Evolutionary conservation across 2,888 invertebrate species (phyloP).

Genomic region (Pseudococcus jackbeardsleyi): DNA sequence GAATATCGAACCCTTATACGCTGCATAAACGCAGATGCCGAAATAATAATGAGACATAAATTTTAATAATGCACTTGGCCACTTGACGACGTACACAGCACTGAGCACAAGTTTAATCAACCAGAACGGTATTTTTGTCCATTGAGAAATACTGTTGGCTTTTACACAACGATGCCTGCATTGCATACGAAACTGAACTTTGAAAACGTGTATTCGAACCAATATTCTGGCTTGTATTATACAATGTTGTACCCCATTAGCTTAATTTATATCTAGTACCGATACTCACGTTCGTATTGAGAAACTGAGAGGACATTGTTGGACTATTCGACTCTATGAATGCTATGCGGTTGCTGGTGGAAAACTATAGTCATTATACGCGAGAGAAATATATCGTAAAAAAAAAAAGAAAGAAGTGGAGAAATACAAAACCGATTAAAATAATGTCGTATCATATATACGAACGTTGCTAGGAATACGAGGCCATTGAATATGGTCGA

Average conservation of each 20-base stretch:
- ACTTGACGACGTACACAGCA: neutral
- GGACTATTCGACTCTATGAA: neutral
- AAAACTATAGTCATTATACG: conserved; percentile 17
- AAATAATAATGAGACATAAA: conserved; percentile 37
- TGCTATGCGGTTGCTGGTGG: neutral
- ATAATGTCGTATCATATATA: conserved; percentile 18
- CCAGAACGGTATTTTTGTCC: conserved; percentile 41
- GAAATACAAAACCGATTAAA: conserved; percentile 39
- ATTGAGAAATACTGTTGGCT: neutral
- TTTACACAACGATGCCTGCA: neutral
- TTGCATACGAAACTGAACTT: neutral
- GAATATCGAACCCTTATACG: conserved; percentile 14
- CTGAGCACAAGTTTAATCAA: conserved; percentile 17
- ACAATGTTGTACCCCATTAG: conserved; percentile 17
- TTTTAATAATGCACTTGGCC: conserved; percentile 26
- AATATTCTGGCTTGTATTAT: neutral
- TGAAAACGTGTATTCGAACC: neutral
- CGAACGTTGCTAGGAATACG: neutral
- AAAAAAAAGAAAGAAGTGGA: neutral
- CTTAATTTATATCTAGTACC: conserved; percentile 17
- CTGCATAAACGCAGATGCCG: neutral
- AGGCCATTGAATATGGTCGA: conserved; percentile 7
- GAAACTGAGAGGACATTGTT: neutral
- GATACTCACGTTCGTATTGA: neutral
- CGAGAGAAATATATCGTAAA: conserved; percentile 18